These are phyloP conservation scores for Dendroctonus ponderosae DNA, from an alignment of 1,140 invertebrate species.

Conservation along the genomic window DNA sequence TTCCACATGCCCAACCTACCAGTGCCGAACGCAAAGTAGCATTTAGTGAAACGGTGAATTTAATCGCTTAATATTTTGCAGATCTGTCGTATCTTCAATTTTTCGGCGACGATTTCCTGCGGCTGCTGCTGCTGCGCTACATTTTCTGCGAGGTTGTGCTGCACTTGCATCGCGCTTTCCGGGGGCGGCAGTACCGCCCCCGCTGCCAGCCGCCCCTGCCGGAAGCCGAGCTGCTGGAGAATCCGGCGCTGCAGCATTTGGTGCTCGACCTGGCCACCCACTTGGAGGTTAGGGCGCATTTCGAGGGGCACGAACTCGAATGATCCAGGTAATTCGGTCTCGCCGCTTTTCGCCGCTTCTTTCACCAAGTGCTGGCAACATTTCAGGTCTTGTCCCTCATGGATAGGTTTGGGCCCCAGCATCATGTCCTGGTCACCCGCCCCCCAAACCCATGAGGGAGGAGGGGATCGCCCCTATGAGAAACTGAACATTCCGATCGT, in stretches of 20 bases:
- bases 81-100: slow-evolving; percentile 73
- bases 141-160: slow-evolving; percentile 91
- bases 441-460: slow-evolving; percentile 43
- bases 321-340: slow-evolving; percentile 55
- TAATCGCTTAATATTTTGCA: not conserved
- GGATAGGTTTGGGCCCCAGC: slow-evolving; percentile 43
- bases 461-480: slow-evolving; percentile 26
- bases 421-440: slow-evolving; percentile 28
- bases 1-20: not conserved
- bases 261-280: slow-evolving; percentile 79
- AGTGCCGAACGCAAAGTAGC: not conserved
- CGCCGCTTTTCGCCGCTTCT: not conserved
- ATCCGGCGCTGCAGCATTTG: slow-evolving; percentile 76
- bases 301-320: slow-evolving; percentile 70
- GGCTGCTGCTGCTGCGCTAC: slow-evolving; percentile 82
- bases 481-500: slow-evolving; percentile 18
- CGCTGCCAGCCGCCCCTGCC: slow-evolving; percentile 82
- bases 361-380: not conserved
- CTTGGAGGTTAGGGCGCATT: slow-evolving; percentile 77
- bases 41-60: not conserved
- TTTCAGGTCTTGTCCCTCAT: slow-evolving; percentile 47
- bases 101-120: slow-evolving; percentile 91
- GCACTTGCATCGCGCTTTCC: slow-evolving; percentile 77
- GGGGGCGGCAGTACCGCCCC: slow-evolving; percentile 80
- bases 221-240: slow-evolving; percentile 85